Evolutionary conservation across 2,888 invertebrate genomes (phyloP).

Genomic region (Anarsia innoxiella): DNA sequence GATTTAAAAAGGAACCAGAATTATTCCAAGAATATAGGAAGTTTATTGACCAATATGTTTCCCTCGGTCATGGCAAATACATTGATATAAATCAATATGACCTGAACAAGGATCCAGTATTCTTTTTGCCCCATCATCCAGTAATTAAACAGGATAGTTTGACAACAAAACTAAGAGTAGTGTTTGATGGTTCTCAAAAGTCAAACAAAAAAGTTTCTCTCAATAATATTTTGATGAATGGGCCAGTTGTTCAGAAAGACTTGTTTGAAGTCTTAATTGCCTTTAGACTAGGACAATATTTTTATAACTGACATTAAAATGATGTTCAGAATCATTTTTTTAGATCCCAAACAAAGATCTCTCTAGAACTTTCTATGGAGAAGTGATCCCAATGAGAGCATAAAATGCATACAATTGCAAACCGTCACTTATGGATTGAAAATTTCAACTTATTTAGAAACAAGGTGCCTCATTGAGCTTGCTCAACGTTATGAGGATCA

Average conservation of each 20-base stretch:
- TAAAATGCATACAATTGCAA: background rate
- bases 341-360: background rate
- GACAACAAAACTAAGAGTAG: conserved; percentile 1
- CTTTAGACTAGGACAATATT: background rate
- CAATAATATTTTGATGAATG: conserved; percentile 13
- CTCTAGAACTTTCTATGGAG: conserved; percentile 2
- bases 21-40: conserved; percentile 10
- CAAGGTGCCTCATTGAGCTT: conserved; percentile 1
- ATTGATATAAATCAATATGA: conserved; percentile 8
- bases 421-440: conserved; percentile 3
- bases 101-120: conserved; percentile 8
- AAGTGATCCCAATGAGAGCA: background rate
- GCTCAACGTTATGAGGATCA: background rate
- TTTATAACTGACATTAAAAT: background rate
- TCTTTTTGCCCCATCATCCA: conserved; percentile 14
- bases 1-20: conserved; percentile 10
- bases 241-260: conserved; percentile 10
- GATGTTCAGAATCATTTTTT: background rate
- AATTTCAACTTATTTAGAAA: background rate
- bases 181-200: conserved; percentile 9
- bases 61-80: conserved; percentile 11
- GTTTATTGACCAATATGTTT: conserved; percentile 14
- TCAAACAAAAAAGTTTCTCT: conserved; percentile 12
- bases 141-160: conserved; percentile 11
- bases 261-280: background rate